Evolutionary conservation across 2,888 invertebrate species (phyloP).

Genomic region (Panorpa germanica): DNA sequence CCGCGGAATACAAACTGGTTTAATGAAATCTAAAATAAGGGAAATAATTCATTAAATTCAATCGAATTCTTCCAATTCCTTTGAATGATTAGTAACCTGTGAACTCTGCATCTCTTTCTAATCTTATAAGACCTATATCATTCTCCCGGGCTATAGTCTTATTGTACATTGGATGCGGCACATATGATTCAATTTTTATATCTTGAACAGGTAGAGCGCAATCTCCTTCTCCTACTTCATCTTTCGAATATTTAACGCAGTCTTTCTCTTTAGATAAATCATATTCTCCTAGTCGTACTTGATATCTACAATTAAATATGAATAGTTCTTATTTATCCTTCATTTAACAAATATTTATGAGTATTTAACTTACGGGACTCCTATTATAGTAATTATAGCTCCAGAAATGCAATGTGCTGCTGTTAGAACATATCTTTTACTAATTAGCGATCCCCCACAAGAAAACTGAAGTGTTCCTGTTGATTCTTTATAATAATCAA

Average conservation of each 20-base stretch:
- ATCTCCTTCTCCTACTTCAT: too few species aligned
- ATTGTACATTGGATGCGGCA: slow-evolving; percentile 26
- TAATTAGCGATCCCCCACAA: slow-evolving; percentile 33
- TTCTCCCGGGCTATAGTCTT: slow-evolving; percentile 16
- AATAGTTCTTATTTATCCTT: background rate
- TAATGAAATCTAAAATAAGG: slow-evolving; percentile 1
- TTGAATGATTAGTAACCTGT: too few species aligned
- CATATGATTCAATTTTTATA: too few species aligned
- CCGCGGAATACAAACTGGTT: slow-evolving; percentile 1
- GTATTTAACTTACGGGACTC: slow-evolving; percentile 24
- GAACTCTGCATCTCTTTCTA: slow-evolving; percentile 22
- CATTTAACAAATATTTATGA: too few species aligned
- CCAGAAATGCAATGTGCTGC: slow-evolving; percentile 33
- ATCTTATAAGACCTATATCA: slow-evolving; percentile 29
- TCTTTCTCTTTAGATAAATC: too few species aligned
- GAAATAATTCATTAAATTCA: background rate
- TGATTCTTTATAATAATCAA: slow-evolving; percentile 13
- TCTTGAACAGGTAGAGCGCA: too few species aligned
- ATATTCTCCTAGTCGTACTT: slow-evolving; percentile 32
- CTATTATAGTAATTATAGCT: slow-evolving; percentile 18
- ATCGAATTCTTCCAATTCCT: too few species aligned
- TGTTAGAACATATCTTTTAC: slow-evolving; percentile 29
- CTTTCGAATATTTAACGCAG: too few species aligned
- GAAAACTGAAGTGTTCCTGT: slow-evolving; percentile 19
- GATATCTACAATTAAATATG: slow-evolving; percentile 13